A percentile compares a stretch with the other conserved stretches of the same genome.
Evolutionary conservation across 2,888 invertebrate genomes (phyloP).

Genomic region (Macrophya alboannulata): DNA sequence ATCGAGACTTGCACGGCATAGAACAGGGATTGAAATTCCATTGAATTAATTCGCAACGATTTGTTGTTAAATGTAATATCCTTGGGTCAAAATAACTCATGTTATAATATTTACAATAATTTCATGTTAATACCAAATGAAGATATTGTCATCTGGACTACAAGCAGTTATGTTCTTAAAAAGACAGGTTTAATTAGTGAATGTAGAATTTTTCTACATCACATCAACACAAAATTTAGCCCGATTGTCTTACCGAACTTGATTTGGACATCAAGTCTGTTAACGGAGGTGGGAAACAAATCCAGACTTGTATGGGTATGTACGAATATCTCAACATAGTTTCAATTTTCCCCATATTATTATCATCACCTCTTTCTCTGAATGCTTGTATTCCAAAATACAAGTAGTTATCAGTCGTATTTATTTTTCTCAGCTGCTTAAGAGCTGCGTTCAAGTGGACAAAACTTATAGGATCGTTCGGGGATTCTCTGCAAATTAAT

Average conservation of each 20-base stretch:
- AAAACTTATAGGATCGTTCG: conserved; percentile 65
- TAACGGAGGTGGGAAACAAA: conserved; percentile 68
- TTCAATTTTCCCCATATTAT: conserved; percentile 73
- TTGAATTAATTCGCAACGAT: not conserved
- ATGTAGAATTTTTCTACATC: conserved; percentile 6
- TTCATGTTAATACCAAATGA: conserved; percentile 18
- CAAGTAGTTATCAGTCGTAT: conserved; percentile 61
- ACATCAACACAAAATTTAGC: conserved; percentile 12
- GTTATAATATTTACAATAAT: conserved; percentile 45
- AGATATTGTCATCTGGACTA: conserved; percentile 28
- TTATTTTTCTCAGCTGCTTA: conserved; percentile 61
- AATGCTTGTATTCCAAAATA: conserved; percentile 70
- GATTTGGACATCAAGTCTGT: conserved; percentile 15
- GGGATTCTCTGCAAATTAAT: conserved; percentile 66
- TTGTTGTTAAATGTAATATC: not conserved
- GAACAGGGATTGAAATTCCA: not conserved
- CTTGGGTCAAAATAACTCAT: not conserved
- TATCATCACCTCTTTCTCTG: conserved; percentile 65
- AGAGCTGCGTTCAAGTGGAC: conserved; percentile 66
- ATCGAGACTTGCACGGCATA: not conserved
- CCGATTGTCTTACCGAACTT: conserved; percentile 32
- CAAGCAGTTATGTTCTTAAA: conserved; percentile 22
- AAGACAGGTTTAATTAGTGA: not conserved
- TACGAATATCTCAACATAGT: conserved; percentile 73
- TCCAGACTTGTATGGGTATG: conserved; percentile 69